Evolutionary conservation across 2,797 vertebrate species (phyloP).

Genomic region (Chiroxiphia lanceolata): DNA sequence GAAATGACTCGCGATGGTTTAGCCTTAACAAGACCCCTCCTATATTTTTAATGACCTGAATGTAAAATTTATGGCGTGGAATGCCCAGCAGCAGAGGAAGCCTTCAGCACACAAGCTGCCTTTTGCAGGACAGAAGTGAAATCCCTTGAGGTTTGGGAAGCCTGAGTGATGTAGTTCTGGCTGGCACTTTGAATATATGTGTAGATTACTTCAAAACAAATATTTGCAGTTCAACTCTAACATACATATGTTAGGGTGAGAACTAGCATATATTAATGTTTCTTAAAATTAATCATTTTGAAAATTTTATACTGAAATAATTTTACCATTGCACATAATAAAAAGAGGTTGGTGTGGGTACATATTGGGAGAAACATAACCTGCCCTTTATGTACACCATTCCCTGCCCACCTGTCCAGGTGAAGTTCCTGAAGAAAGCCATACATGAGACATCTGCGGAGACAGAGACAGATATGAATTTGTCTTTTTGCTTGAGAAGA

Average conservation of each 20-base stretch:
- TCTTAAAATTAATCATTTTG: neutral
- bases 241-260: neutral
- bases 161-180: slow-evolving; percentile 38
- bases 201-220: slow-evolving; percentile 2
- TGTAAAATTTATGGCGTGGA: neutral
- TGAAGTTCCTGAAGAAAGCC: neutral
- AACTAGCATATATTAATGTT: neutral
- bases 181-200: neutral
- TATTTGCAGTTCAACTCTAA: neutral
- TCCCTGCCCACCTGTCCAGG: neutral
- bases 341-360: neutral
- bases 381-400: neutral
- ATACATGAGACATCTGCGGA: neutral
- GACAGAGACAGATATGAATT: neutral
- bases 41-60: slow-evolving; percentile 36
- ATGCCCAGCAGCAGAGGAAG: neutral
- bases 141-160: neutral
- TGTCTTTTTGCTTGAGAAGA: neutral
- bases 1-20: neutral
- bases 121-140: slow-evolving; percentile 4
- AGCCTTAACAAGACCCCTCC: slow-evolving; percentile 28
- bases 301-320: neutral
- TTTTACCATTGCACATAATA: neutral
- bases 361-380: rapidly evolving
- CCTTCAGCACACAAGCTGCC: neutral